Conservation (phyloP, 2,797 vertebrate genomes). For the Ispidina picta region DNA sequence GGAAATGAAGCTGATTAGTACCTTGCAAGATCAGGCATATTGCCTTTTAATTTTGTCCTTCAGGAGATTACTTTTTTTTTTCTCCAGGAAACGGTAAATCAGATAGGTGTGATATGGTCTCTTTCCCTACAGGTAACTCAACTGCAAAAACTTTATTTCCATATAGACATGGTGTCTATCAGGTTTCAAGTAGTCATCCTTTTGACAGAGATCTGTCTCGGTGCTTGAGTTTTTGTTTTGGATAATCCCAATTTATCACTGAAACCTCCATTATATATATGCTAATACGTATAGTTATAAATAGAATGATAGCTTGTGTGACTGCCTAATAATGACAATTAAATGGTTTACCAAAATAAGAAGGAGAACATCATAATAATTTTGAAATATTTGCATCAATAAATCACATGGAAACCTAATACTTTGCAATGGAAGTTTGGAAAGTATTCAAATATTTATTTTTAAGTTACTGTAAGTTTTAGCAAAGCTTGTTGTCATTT, state of each 20-base stretch:
- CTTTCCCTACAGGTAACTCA: conserved; percentile 11
- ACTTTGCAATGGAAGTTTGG: not conserved
- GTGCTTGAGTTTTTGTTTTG: not conserved
- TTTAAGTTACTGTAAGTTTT: not conserved
- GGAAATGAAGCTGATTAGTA: not conserved
- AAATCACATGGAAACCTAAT: not conserved
- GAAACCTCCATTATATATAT: not conserved
- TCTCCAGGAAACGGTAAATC: conserved; percentile 6
- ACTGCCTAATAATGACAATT: not conserved
- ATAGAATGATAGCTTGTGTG: not conserved
- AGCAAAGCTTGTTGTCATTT: not conserved
- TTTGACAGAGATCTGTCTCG: not conserved
- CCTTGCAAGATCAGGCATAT: conserved; percentile 15
- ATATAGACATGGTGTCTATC: not conserved
- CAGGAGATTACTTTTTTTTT: not conserved
- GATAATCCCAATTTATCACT: not conserved
- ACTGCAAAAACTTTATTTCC: conserved; percentile 22
- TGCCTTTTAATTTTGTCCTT: conserved; percentile 40
- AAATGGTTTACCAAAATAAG: not conserved
- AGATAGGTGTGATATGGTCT: not conserved
- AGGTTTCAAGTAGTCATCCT: not conserved
- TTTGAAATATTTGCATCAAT: not conserved
- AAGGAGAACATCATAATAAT: not conserved
- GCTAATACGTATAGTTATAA: not conserved
- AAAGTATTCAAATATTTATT: not conserved